A percentile compares a stretch with the other conserved stretches of the same genome.
These are phyloP conservation scores for Anguilla anguilla DNA, from an alignment of 2,797 vertebrate species.

Conservation along the genomic window DNA sequence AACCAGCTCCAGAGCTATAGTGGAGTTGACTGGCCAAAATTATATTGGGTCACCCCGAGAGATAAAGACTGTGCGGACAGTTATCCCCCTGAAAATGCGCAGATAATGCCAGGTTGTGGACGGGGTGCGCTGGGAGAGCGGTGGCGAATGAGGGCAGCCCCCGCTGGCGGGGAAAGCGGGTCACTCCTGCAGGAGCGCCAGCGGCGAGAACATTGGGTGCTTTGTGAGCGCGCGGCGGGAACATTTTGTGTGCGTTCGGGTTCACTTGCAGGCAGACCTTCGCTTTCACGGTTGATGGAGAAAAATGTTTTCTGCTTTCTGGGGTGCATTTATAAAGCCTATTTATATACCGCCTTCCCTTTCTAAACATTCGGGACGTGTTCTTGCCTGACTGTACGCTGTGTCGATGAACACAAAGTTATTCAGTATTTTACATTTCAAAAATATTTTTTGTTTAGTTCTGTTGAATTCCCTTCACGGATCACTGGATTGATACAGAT, in stretches of 20 bases:
- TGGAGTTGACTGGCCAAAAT: not conserved
- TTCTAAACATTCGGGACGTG: not conserved
- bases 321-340: not conserved
- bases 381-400: not conserved
- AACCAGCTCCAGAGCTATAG: not conserved
- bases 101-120: constrained; percentile 78
- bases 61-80: constrained; percentile 79
- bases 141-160: not conserved
- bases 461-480: not conserved
- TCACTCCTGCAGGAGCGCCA: not conserved
- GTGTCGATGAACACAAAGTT: not conserved
- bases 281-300: not conserved
- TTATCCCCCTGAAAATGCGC: constrained; percentile 79
- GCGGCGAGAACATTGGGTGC: not conserved
- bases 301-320: not conserved
- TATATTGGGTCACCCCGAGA: constrained; percentile 61
- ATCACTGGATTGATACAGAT: not conserved
- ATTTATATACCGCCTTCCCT: not conserved
- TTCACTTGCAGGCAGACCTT: not conserved
- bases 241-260: not conserved
- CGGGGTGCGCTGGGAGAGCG: constrained; percentile 45
- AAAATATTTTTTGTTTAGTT: not conserved
- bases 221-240: not conserved
- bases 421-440: not conserved
- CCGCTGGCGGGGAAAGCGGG: not conserved